Evolutionary conservation across 2,113 vertebrate species (phyloP), one percentile per base, ranked within the genome.

Genomic region (Silurus asotus): DNA sequence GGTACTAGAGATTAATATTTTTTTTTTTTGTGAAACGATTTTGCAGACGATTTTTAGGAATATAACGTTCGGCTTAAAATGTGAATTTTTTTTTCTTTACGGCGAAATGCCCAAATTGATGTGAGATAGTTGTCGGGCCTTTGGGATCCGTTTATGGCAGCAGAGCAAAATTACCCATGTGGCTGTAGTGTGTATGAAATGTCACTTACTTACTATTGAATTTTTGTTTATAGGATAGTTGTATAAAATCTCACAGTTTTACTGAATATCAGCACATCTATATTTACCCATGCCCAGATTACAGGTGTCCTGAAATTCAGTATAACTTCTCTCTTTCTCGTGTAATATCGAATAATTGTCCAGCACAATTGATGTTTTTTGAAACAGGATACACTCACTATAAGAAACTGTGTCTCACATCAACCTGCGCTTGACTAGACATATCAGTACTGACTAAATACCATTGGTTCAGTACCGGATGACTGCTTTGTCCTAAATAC

Each of bases 281-380:
- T 67, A 5, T 28, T 67, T 67, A 28, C 11, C 11, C 28, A 25
- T 5, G 11, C 13, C 25, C 55, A 67, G 28, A 67, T 67, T 25
- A 28, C 11, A 67, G 25, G 5, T 6, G 2, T 28, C n/a, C 65
- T 8, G 1, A 67, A 20, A 15, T 28, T 28, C 25, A 28, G 5
- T 28, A 14, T 28, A 67, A 28, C 65, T 28, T 17, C 25, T 11
- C 25, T 14, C n/a, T 28, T 67, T n/a, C 13, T 14, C 11, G 5
- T 67, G 65, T 6, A 48, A 70, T 74, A 49, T 49, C 20, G 7
- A 49, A 20, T 72, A 72, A 48, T 48, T 61, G 20, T 74, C 58
- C 48, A 15, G 15, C 37, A 56, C 28, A 64, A 58, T 82, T 76
- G 45, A 65, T 74, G 65, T 75, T 84, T 79, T 61, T 28, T 37